A percentile compares a stretch with the other conserved stretches of the same genome.
Conservation (phyloP, 23 tunicate species). For the Diplosoma virens region DNA sequence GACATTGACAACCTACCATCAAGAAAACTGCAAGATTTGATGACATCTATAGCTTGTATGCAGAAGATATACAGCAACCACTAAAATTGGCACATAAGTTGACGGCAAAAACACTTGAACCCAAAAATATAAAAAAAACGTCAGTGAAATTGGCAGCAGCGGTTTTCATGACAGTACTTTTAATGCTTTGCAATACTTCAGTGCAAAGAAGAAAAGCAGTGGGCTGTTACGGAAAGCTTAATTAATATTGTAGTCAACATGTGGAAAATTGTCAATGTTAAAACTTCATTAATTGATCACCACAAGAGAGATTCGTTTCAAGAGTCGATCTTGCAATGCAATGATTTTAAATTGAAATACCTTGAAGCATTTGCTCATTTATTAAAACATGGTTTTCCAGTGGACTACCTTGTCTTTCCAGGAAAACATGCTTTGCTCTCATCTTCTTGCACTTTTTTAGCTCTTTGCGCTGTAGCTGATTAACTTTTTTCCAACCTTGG, state of each 20-base stretch:
- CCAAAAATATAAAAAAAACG: too few relatives aligned
- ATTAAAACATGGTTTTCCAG: conserved; percentile 25
- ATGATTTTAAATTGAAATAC: conserved; percentile 15
- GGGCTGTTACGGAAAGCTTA: neutral
- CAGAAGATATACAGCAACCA: neutral
- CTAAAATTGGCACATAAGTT: conserved; percentile 19
- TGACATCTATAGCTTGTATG: conserved; percentile 11
- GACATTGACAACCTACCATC: neutral
- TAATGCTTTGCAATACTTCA: conserved; percentile 19
- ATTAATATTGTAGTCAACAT: conserved; percentile 6
- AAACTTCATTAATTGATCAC: conserved; percentile 11
- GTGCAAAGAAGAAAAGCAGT: neutral
- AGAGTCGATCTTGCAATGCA: neutral
- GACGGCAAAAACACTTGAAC: neutral
- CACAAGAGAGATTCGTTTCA: conserved; percentile 22
- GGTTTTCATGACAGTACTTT: conserved; percentile 20
- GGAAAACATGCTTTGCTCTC: conserved; percentile 7
- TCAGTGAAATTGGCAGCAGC: conserved; percentile 15
- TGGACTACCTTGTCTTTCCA: conserved; percentile 16
- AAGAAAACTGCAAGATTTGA: conserved; percentile 11
- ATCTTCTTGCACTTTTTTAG: conserved; percentile 3
- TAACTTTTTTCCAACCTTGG: conserved; percentile 16
- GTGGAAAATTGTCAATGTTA: conserved; percentile 18
- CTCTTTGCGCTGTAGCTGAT: conserved; percentile 12
- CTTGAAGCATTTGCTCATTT: conserved; percentile 26